Evolutionary conservation across 2,797 vertebrate species (phyloP).

Genomic region (Crypturellus tataupa): DNA sequence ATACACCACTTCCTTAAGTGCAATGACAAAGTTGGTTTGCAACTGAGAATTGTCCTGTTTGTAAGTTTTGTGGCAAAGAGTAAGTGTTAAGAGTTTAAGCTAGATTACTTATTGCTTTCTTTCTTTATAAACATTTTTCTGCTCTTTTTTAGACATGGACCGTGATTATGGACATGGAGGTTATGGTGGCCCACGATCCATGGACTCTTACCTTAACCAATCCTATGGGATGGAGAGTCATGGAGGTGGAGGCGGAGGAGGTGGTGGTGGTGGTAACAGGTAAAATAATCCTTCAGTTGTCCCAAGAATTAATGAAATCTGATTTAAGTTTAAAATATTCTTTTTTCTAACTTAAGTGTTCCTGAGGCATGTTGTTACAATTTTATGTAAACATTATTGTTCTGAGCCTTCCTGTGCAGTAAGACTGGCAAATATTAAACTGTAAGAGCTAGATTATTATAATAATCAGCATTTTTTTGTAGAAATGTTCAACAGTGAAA

Average conservation of each 20-base stretch:
- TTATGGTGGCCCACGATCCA: constrained; percentile 86
- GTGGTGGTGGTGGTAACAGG: constrained; percentile 85
- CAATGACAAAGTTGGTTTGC: background rate
- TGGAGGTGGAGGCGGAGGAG: constrained; percentile 83
- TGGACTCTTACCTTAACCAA: constrained; percentile 87
- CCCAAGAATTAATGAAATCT: constrained; percentile 67
- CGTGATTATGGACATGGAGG: constrained; percentile 87
- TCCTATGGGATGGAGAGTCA: constrained; percentile 86
- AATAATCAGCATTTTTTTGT: constrained; percentile 24
- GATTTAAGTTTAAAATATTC: constrained; percentile 62
- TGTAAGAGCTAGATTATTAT: background rate
- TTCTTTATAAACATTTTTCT: constrained; percentile 79
- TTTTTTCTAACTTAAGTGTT: constrained; percentile 78
- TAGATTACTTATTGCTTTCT: constrained; percentile 53
- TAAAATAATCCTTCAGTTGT: constrained; percentile 83
- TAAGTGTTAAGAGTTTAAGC: constrained; percentile 26
- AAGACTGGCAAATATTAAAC: constrained; percentile 50
- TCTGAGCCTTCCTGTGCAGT: constrained; percentile 27
- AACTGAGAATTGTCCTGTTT: constrained; percentile 10
- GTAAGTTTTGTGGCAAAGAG: constrained; percentile 39
- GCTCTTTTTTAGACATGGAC: constrained; percentile 84
- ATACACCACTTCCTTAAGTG: background rate
- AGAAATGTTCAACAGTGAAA: constrained; percentile 27
- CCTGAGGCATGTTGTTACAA: constrained; percentile 76
- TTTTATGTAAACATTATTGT: constrained; percentile 7